Percentiles rank a stretch among this genome's conserved stretches.
Conservation (phyloP, 2,888 invertebrate genomes). For the Agrilus cyanescens region DNA sequence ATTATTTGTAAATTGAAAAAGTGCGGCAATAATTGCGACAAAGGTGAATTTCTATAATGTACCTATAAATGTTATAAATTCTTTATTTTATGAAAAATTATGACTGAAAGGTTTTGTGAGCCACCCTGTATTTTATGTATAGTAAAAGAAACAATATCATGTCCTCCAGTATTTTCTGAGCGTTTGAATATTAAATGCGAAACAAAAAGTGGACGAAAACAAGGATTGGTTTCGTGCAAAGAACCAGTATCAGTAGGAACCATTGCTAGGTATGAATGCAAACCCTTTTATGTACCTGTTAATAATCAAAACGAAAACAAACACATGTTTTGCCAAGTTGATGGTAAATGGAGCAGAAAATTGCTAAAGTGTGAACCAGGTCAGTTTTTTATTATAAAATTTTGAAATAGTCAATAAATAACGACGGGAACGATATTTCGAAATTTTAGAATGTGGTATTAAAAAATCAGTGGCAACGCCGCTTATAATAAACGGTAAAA, state of each 20-base stretch:
- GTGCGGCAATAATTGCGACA: slow-evolving; percentile 12
- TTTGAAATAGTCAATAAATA: not conserved
- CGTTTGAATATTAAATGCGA: slow-evolving; percentile 23
- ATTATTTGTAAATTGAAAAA: slow-evolving; percentile 10
- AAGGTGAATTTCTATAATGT: slow-evolving; percentile 6
- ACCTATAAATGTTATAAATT: too few relatives aligned
- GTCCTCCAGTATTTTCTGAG: slow-evolving; percentile 20
- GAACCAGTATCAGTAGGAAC: slow-evolving; percentile 28
- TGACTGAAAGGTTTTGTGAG: too few relatives aligned
- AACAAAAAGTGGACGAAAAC: slow-evolving; percentile 20
- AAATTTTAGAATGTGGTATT: slow-evolving; percentile 25
- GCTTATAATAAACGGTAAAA: slow-evolving; percentile 34
- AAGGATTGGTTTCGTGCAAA: slow-evolving; percentile 28
- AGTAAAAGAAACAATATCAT: slow-evolving; percentile 12
- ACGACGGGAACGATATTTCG: not conserved
- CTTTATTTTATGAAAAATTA: too few relatives aligned
- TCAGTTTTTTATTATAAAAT: slow-evolving; percentile 14
- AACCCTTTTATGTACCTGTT: slow-evolving; percentile 27
- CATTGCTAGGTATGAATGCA: slow-evolving; percentile 27
- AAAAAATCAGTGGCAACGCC: slow-evolving; percentile 25
- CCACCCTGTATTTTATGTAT: slow-evolving; percentile 1
- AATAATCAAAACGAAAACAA: slow-evolving; percentile 15
- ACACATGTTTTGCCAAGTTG: slow-evolving; percentile 28
- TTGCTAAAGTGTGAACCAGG: slow-evolving; percentile 31
- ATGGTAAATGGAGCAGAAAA: slow-evolving; percentile 34